phyloP scores from a whole-genome alignment of 2,888 invertebrate species.

The Orthonychiurus folsomi region DNA sequence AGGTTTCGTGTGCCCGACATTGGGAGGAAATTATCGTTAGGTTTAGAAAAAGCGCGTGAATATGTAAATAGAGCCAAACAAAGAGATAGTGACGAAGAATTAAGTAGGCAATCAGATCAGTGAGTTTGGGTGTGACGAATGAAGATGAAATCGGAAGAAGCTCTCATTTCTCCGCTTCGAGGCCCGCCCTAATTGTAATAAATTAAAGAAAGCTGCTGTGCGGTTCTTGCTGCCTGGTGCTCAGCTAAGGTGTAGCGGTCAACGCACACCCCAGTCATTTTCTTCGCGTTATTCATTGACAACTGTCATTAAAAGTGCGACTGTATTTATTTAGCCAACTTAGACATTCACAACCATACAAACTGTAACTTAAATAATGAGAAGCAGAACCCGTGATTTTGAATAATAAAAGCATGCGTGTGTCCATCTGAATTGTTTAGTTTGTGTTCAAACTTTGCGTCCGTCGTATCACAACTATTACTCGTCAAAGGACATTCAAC shows the following conservation, averaged over 20 bases:
- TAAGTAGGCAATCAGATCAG: background rate
- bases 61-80: background rate
- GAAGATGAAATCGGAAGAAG: background rate
- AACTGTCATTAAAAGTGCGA: background rate
- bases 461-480: too few species aligned
- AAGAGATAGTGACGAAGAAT: constrained; percentile 2
- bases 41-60: constrained; percentile 26
- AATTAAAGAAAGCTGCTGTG: background rate
- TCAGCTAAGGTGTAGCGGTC: background rate
- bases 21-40: constrained; percentile 21
- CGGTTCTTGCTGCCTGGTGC: too few species aligned
- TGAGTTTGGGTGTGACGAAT: background rate
- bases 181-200: background rate
- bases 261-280: background rate
- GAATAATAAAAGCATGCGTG: too few species aligned
- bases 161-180: background rate
- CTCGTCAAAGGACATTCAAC: too few species aligned
- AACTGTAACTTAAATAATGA: too few species aligned
- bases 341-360: too few species aligned
- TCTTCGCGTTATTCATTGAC: background rate
- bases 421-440: too few species aligned
- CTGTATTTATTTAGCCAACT: background rate
- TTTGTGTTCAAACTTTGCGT: too few species aligned
- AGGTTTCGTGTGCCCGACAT: constrained; percentile 52
- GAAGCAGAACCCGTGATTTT: too few species aligned